Evolutionary conservation across 2,113 vertebrate genomes (phyloP).

Genomic region (Conger conger): DNA sequence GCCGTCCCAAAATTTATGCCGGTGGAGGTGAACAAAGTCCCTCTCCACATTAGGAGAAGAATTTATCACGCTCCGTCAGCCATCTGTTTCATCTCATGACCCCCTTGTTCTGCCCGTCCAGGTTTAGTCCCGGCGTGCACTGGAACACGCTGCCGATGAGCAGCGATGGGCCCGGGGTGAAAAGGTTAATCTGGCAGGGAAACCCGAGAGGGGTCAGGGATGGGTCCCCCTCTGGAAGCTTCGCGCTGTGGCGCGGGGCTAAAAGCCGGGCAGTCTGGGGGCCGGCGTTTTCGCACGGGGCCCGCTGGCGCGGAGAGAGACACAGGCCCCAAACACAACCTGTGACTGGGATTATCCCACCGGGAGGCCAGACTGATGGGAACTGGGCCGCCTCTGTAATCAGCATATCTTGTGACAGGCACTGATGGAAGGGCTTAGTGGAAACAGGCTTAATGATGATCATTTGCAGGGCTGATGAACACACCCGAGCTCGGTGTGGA

Average conservation of each 20-base stretch:
- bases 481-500: not conserved
- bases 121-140: not conserved
- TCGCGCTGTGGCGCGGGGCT: not conserved
- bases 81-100: not conserved
- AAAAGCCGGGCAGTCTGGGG: not conserved
- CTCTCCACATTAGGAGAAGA: not conserved
- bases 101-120: not conserved
- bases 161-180: not conserved
- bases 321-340: not conserved
- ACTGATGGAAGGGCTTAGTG: not conserved
- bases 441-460: conserved; percentile 17
- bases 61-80: not conserved
- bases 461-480: conserved; percentile 1
- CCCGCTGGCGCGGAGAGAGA: conserved; percentile 7
- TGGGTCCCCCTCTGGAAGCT: not conserved
- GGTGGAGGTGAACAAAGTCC: not conserved
- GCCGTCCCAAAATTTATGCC: not conserved
- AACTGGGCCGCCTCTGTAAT: not conserved
- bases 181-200: conserved; percentile 9
- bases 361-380: conserved; percentile 10
- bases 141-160: not conserved
- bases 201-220: not conserved
- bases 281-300: not conserved
- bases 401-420: not conserved
- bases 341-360: conserved; percentile 30